Evolutionary conservation across 2,113 vertebrate genomes (phyloP).

Genomic region (Percopsis transmontana): DNA sequence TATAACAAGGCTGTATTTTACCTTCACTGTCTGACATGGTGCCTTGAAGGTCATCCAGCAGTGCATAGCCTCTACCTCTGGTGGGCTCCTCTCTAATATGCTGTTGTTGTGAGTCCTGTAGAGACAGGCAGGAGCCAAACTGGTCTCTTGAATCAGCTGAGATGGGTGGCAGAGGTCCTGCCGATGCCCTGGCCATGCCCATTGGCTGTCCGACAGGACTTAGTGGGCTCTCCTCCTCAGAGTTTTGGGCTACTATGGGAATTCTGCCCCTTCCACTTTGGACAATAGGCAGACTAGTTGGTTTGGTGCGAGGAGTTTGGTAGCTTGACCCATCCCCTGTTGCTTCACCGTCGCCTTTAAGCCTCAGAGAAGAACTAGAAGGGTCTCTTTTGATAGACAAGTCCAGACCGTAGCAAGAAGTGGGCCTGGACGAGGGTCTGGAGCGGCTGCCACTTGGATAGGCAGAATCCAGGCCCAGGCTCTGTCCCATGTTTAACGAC

Average conservation of each 20-base stretch:
- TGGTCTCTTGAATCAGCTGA: slow-evolving; percentile 97
- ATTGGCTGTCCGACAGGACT: slow-evolving; percentile 98
- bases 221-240: slow-evolving; percentile 96
- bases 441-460: slow-evolving; percentile 94
- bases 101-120: slow-evolving; percentile 90
- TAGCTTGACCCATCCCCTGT: slow-evolving; percentile 85
- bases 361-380: slow-evolving; percentile 92
- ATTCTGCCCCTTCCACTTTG: slow-evolving; percentile 92
- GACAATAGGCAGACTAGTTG: slow-evolving; percentile 96
- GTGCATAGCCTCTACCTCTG: slow-evolving; percentile 89
- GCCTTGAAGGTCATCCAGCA: slow-evolving; percentile 98
- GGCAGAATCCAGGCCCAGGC: slow-evolving; percentile 80
- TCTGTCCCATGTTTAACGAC: slow-evolving; percentile 84
- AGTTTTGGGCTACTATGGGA: slow-evolving; percentile 97
- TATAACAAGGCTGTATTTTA: slow-evolving; percentile 75
- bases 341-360: slow-evolving; percentile 90
- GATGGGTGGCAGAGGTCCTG: slow-evolving; percentile 95
- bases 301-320: slow-evolving; percentile 91
- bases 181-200: slow-evolving; percentile 98
- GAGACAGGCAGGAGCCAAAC: slow-evolving; percentile 96
- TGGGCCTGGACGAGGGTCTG: slow-evolving; percentile 93
- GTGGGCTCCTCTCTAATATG: slow-evolving; percentile 95
- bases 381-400: slow-evolving; percentile 94
- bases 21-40: slow-evolving; percentile 99
- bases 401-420: slow-evolving; percentile 95